Percentiles rank a stretch among this genome's conserved stretches.
phyloP scores from a whole-genome alignment of 1,140 invertebrate genomes.

The Zophobas morio region DNA sequence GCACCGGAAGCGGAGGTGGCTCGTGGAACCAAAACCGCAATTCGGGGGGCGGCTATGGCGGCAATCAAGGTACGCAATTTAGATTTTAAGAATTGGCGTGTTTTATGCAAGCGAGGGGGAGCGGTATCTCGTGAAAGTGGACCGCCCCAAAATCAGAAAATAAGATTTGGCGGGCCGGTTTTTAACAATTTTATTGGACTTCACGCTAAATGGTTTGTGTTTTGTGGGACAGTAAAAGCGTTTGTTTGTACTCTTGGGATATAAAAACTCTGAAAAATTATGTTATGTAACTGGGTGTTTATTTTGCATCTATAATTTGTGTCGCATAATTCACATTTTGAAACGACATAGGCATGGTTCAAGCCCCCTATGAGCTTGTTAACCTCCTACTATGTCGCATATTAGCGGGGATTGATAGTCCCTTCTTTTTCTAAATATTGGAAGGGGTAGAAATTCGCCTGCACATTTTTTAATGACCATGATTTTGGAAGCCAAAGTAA shows the following conservation, averaged over 20 bases:
- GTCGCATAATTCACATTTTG: background rate
- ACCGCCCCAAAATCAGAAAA: no score
- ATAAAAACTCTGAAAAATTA: no score
- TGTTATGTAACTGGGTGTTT: no score
- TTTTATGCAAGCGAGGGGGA: no score
- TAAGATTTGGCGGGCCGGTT: no score
- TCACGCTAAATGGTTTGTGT: no score
- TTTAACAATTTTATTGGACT: no score
- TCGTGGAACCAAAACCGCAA: constrained; percentile 33
- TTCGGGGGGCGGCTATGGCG: constrained; percentile 52
- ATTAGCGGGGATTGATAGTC: constrained; percentile 59
- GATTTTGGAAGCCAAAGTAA: background rate
- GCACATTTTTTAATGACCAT: constrained; percentile 48
- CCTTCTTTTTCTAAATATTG: constrained; percentile 54
- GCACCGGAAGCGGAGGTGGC: constrained; percentile 51
- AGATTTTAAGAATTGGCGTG: background rate
- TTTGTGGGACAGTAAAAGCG: no score
- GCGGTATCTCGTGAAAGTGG: no score
- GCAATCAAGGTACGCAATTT: constrained; percentile 49
- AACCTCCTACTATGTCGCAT: constrained; percentile 59
- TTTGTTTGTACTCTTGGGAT: no score
- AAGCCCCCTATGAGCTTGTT: constrained; percentile 44
- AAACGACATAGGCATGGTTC: constrained; percentile 59
- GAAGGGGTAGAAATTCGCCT: constrained; percentile 58
- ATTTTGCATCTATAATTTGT: constrained; percentile 1